These are phyloP conservation scores for Octodonta nipae DNA, from an alignment of 2,888 invertebrate species.

Conservation along the genomic window DNA sequence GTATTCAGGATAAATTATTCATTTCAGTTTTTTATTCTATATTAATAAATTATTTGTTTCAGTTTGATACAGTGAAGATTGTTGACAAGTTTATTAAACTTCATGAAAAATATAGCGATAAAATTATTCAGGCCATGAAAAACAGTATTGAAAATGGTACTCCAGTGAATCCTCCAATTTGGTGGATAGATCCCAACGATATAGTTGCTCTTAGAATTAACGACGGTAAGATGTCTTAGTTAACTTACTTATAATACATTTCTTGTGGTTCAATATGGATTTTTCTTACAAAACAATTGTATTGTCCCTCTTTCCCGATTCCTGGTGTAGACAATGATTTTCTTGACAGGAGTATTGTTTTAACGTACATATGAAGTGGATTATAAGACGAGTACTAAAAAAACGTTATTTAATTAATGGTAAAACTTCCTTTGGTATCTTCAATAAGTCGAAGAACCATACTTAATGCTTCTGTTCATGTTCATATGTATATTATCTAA, in stretches of 20 bases:
- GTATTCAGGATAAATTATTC: too few species aligned
- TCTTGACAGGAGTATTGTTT: too few species aligned
- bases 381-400: too few species aligned
- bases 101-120: constrained; percentile 47
- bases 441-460: too few species aligned
- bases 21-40: too few species aligned
- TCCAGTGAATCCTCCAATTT: constrained; percentile 69
- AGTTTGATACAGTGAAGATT: constrained; percentile 46
- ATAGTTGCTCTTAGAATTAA: constrained; percentile 42
- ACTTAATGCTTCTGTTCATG: too few species aligned
- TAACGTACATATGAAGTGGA: too few species aligned
- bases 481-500: too few species aligned
- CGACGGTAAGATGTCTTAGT: constrained; percentile 38
- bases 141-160: constrained; percentile 45
- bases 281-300: neutral
- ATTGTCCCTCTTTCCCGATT: neutral
- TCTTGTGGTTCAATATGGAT: neutral
- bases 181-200: constrained; percentile 70
- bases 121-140: constrained; percentile 50
- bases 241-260: neutral
- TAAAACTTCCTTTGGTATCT: too few species aligned
- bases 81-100: constrained; percentile 50
- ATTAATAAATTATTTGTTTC: too few species aligned
- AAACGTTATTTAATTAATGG: too few species aligned
- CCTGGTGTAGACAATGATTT: too few species aligned